A percentile compares a stretch with the other conserved stretches of the same genome.
These are phyloP conservation scores for Lasioglossum zephyrum DNA, from an alignment of 2,888 invertebrate species.

Conservation along the genomic window DNA sequence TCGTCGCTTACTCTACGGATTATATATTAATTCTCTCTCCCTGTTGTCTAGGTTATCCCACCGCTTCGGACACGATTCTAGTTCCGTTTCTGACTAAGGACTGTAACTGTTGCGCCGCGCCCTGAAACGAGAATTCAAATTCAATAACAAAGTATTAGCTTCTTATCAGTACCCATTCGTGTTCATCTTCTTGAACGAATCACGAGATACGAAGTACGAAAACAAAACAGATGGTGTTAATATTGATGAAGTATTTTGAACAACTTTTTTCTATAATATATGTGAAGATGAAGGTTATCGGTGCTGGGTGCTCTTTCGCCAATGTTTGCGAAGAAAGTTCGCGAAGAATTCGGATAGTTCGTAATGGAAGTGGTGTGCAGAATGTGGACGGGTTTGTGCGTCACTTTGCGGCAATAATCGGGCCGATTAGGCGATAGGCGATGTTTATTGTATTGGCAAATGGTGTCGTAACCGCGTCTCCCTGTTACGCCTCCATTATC, in stretches of 20 bases:
- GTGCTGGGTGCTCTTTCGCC: too few species aligned
- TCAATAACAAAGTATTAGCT: not conserved
- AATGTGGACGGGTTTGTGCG: not conserved
- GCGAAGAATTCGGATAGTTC: not conserved
- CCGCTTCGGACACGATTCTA: conserved; percentile 72
- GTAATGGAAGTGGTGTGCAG: not conserved
- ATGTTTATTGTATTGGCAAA: not conserved
- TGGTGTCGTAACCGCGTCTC: not conserved
- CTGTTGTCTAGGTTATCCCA: conserved; percentile 44
- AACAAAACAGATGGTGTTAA: too few species aligned
- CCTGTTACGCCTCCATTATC: not conserved
- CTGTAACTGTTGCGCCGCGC: conserved; percentile 90
- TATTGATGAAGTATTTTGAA: too few species aligned
- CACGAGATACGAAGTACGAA: too few species aligned
- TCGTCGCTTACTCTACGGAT: conserved; percentile 8
- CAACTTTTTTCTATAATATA: too few species aligned
- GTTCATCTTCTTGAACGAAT: not conserved
- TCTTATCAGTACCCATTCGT: not conserved
- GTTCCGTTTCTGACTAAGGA: conserved; percentile 86
- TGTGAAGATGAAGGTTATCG: too few species aligned
- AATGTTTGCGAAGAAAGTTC: too few species aligned
- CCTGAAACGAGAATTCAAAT: conserved; percentile 84
- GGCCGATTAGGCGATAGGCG: not conserved
- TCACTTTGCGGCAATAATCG: not conserved
- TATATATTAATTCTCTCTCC: conserved; percentile 14